Evolutionary conservation across 2,797 vertebrate species (phyloP), one percentile per base, ranked within the genome.

Genomic region (Oreonectes daqikongensis): DNA sequence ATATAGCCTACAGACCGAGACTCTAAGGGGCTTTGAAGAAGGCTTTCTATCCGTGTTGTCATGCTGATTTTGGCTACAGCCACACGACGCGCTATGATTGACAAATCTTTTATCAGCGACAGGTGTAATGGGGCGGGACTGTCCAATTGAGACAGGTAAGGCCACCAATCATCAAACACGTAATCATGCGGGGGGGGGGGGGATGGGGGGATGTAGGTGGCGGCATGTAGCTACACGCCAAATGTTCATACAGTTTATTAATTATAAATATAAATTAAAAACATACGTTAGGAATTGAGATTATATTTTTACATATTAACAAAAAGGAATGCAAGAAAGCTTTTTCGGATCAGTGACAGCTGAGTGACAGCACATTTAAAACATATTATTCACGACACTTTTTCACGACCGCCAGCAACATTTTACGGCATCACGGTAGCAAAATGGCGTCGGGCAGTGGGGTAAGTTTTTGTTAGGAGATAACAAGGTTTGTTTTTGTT

Each of bases 381-480:
- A 6, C 32, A 0, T 11, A 30, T n/a, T 7, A 15, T n/a, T 18
- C 30, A 22, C 11, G 5, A 1, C 50, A 46, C 55, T 61, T 14
- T 8, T 78, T 63, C 72, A 42, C 84, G 82, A 81, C 81, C 63
- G 65, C 30, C 55, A 28, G 59, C 80, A 73, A 55, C 69, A 2
- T 17, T 61, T 69, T 75, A 30, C 22, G 81, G 32, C 30, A 65
- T 60, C 9, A 9, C 38, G 11, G 18, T 72, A 71, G 83, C 84
- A 92, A 90, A 83, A 93, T 93, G 92, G 92, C 92, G 88, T 92
- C 92, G 0, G 81, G 92, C 24, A 93, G 92, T 20, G 91, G 90
- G 81, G 92, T 93, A 74, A 88, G 91, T 83, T 35, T 15, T 17
- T 30, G 8, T 26, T 66, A 52, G 35, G 40, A 74, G 17, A 38